phyloP scores from a whole-genome alignment of 2,113 vertebrate genomes.

The Syrrhaptes paradoxus region DNA sequence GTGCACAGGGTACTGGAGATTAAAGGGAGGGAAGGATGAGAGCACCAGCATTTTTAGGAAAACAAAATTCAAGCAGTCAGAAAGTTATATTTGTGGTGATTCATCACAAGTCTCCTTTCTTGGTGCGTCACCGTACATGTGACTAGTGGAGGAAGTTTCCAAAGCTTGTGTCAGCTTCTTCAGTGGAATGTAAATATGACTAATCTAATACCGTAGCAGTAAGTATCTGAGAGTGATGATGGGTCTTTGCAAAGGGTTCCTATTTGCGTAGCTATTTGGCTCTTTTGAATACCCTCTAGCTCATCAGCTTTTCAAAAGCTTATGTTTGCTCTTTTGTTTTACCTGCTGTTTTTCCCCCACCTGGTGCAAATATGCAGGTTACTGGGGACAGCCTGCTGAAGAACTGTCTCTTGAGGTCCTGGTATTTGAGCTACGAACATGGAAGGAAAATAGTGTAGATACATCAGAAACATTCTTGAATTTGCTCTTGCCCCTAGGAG shows the following conservation, averaged over 20 bases:
- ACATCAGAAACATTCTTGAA: neutral
- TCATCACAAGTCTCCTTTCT: neutral
- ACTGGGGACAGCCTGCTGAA: neutral
- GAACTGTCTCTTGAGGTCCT: neutral
- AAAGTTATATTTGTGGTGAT: neutral
- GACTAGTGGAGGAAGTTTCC: neutral
- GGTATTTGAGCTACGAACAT: neutral
- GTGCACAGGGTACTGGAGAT: accelerated
- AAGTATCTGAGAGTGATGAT: neutral
- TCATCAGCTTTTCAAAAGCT: neutral
- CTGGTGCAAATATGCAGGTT: neutral
- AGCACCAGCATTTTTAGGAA: neutral
- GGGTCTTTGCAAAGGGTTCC: neutral
- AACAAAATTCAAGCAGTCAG: neutral
- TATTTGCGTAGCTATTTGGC: neutral
- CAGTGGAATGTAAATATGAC: neutral
- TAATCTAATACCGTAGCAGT: neutral
- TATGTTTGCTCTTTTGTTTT: neutral
- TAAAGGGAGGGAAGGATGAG: neutral
- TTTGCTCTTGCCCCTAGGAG: neutral
- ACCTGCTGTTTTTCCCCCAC: neutral
- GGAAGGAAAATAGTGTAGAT: neutral
- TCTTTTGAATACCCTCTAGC: neutral
- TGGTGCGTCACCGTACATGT: neutral
- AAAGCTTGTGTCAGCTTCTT: neutral